Evolutionary conservation across 2,797 vertebrate species (phyloP), one percentile per base, ranked within the genome.

Genomic region (Zenarchopterus dispar): DNA sequence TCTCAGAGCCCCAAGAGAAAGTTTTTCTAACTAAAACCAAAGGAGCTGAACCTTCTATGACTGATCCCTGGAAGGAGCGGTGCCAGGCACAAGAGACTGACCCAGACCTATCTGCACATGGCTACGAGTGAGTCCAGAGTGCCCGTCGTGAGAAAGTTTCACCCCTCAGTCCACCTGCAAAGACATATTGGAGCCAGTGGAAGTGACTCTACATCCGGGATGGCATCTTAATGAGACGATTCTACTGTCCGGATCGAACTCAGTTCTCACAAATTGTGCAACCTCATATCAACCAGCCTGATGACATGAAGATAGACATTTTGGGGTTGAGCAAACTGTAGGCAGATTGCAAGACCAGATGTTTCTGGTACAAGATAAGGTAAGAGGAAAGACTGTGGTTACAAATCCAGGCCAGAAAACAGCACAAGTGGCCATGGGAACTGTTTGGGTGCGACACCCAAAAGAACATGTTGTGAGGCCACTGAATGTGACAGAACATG

Each of bases 121-220:
- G 62, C 18, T 79, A 31, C 54, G 68, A 28, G n/a, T 36, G 8
- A 31, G 45, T 0, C 16, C 6, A 5, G 77, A 67, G 15, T 47
- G 59, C 1, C 62, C 80, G 1, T 5, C 44, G 23, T 68, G 70
- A 62, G 8, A 6, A 0, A 42, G 62, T 82, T 0, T 24, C 66
- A 1, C 54, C 66, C n/a, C 23, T 1, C n/a, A 75, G 74, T 6
- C 70, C 67, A 57, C 64, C 67, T 33, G 73, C 80, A 8, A 79
- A 82, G 1, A 55, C 55, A 6, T 82, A 53, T 4, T 76, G 75
- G 75, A 67, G 47, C 18, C 68, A 80, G n/a, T 73, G 63, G 68
- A 72, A 41, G 7, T 3, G 19, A 0, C 43, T 81, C 1, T 77
- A 61, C 39, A 3, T 67, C n/a, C 1, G 28, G 7, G 59, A 73